Base-by-base conservation (phyloP, 2,888 invertebrate species). In the Acanthosepion lycidas region DNA sequence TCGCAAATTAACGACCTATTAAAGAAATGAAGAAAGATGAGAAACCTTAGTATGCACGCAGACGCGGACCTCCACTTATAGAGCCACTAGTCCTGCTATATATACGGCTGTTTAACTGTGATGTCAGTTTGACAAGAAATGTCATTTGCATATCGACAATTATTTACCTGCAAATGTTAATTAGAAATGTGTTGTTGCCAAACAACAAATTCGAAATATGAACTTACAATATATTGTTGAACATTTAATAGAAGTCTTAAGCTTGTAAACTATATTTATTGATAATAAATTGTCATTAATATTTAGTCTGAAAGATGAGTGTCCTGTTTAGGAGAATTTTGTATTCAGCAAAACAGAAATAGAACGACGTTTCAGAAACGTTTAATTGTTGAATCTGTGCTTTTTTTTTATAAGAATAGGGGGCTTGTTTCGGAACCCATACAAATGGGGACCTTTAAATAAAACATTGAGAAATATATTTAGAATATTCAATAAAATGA, bases 21-120 rank as follows among this genome's bases (percentile, higher is more conserved):
- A 78, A 78, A 78, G 78, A 78, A 78, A 78, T 78, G 78, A 78
- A 78, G 78, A 78, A 78, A 78, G n/a, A 78, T 78, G 78, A 78
- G 78, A 78, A 78, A 33, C 78, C 78, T 78, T 78, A 78, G 78
- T 78, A 33, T 78, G 78, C n/a, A 33, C 8, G 78, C 78, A 78
- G 78, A 78, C n/a, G 78, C 78, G 78, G 78, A n/a, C 78, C 78
- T 78, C 78, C 78, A 78, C n/a, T n/a, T n/a, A n/a, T 4, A 5
- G 15, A n/a, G 15, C 59, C 33, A 18, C 0, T 78, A 12, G n/a
- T 12, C 78, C 15, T 78, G 78, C 33, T 15, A n/a, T 78, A 78
- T 78, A 78, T 78, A 78, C 78, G n/a, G 23, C 9, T 33, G 78
- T 15, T 9, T n/a, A 18, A 15, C 78, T 12, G 78, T n/a, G 12